Base-by-base conservation (phyloP, 2,888 invertebrate species). In the Amorpha juglandis region DNA sequence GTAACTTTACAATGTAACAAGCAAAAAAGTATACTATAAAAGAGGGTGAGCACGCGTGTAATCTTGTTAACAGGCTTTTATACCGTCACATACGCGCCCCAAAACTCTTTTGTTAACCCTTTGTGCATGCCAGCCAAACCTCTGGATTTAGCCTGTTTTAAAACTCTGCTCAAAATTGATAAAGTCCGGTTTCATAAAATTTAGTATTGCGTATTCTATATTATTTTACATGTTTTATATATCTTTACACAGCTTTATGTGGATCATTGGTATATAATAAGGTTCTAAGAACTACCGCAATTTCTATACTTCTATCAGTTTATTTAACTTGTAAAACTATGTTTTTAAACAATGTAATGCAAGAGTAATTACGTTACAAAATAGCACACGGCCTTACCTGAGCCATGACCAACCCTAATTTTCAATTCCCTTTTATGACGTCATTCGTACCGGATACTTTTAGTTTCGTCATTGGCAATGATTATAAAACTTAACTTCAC, bases 101-200 rank as follows among this genome's bases (percentile, higher is more conserved):
- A 58, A 55, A 58, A 38, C 58, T 27, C 55, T 38, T 55, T 55
- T 55, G 55, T 35, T 55, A 38, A n/a, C 58, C 55, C 58, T 58
- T 58, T 58, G 58, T 58, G 58, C 21, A 58, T 42, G 58, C 58
- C 58, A 58, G 19, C 11, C 58, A 19, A 12, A 16, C 42, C 42
- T 52, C 42, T 2, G 11, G 42, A 42, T 42, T 58, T 19, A 38
- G 6, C 33, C 52, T 27, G 27, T 27, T 27, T 27, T 27, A 27
- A 27, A 27, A 27, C 27, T 27, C 27, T 4, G 4, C 27, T 27
- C 27, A 1, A 27, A 27, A 3, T 27, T 27, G 27, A 27, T 27
- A n/a, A n/a, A 27, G 27, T 27, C 27, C 4, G 27, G 27, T 27
- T 27, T 27, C 27, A 27, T 27, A 1, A 27, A 27, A 27, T 3